Conservation (phyloP, 1,140 invertebrate genomes). For the Mamestra configurata region DNA sequence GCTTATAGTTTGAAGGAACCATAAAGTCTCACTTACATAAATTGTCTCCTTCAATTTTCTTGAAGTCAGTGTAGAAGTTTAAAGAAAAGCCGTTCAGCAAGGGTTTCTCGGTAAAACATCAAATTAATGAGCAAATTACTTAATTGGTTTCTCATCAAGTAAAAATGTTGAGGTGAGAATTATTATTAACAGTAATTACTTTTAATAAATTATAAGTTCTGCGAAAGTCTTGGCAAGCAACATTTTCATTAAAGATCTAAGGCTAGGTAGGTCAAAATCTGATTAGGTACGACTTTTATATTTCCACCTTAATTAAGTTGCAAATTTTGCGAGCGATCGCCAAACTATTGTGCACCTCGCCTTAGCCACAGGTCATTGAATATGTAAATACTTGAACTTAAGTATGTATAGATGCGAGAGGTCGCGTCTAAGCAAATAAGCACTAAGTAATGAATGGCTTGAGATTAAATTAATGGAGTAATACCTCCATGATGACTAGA, state of each 20-base stretch:
- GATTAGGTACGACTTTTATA: background rate
- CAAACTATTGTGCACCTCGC: background rate
- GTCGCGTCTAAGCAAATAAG: constrained; percentile 32
- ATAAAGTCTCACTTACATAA: too few relatives aligned
- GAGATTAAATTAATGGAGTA: constrained; percentile 17
- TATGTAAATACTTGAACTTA: constrained; percentile 55
- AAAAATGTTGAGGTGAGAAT: background rate
- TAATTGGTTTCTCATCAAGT: background rate
- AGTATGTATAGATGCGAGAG: background rate
- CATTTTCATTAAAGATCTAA: background rate
- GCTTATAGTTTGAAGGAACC: too few relatives aligned
- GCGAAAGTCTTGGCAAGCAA: background rate
- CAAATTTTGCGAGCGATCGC: constrained; percentile 21
- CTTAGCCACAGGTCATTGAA: constrained; percentile 55
- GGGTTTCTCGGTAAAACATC: background rate
- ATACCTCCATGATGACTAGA: background rate
- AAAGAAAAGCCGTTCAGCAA: background rate
- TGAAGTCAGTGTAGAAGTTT: too few relatives aligned
- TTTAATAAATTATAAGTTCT: background rate
- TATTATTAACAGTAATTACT: background rate
- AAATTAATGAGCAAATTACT: background rate
- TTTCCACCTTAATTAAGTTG: constrained; percentile 11
- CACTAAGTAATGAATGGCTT: constrained; percentile 20
- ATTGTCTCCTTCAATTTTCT: too few relatives aligned
- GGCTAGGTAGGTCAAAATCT: background rate